These are phyloP conservation scores for Brachionichthys hirsutus DNA, from an alignment of 2,113 vertebrate genomes.

Conservation along the genomic window DNA sequence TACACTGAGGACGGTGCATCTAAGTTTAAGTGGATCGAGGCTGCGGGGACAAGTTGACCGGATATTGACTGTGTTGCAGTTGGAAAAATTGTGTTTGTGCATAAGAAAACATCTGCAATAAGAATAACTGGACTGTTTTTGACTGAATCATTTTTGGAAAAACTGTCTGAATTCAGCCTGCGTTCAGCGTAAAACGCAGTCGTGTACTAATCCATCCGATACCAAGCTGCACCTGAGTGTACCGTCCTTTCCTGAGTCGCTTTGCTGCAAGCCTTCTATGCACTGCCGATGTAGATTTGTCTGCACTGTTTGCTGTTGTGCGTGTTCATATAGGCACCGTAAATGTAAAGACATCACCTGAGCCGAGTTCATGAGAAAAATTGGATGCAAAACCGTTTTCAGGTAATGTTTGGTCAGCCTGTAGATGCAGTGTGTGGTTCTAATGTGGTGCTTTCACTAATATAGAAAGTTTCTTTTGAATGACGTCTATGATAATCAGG, in stretches of 20 bases:
- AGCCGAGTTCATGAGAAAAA: no score
- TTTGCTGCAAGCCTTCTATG: conserved; percentile 71
- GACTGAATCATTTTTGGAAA: background rate
- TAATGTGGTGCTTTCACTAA: no score
- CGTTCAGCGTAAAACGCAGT: background rate
- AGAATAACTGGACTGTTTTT: conserved; percentile 1
- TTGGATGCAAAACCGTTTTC: no score
- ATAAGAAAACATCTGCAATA: conserved; percentile 9
- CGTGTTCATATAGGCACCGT: conserved; percentile 45
- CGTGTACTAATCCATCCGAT: background rate
- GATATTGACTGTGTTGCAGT: conserved; percentile 18
- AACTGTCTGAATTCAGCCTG: background rate
- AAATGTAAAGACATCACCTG: conserved; percentile 15
- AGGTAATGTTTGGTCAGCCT: no score
- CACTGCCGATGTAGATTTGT: conserved; percentile 59
- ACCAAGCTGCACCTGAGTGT: conserved; percentile 17
- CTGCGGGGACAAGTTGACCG: conserved; percentile 12
- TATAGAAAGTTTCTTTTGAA: no score
- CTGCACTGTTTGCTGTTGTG: conserved; percentile 45
- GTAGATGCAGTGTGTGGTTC: no score
- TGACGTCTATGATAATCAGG: no score
- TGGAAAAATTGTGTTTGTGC: conserved; percentile 8
- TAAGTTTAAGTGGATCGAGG: conserved; percentile 2
- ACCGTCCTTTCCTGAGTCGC: conserved; percentile 16
- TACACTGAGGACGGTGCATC: conserved; percentile 12